Base-by-base conservation (phyloP, 2,888 invertebrate species). In the Danaus chrysippus region DNA sequence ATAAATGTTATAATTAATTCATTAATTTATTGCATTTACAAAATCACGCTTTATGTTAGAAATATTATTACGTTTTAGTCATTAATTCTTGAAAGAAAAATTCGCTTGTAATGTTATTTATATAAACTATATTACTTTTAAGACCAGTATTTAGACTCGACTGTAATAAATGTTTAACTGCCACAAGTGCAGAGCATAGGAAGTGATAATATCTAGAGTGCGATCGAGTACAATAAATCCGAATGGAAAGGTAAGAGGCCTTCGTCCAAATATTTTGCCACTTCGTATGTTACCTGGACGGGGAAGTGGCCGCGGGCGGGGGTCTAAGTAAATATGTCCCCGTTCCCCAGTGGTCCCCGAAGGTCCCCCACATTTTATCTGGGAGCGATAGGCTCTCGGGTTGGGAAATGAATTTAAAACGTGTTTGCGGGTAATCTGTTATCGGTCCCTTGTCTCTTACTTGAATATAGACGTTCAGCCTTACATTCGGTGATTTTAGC, bases 371-470 rank as follows among this genome's bases (percentile, higher is more conserved):
- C 89, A 88, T 89, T 91, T 90, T 91, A 91, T 91, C 89, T 88
- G 84, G 83, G 84, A 86, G 85, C 87, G 89, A 89, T 90, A 89
- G 89, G 84, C 81, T 84, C 84, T 83, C 83, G 90, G 89, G 89
- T 88, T 87, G 89, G 89, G 88, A 88, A 90, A 89, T 89, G 89
- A 91, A 89, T 91, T 91, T 89, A 90, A 91, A 90, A 89, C 90
- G 89, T 91, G 91, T 91, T 90, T 91, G 91, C 85, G 91, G 91
- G 91, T 91, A 91, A 91, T 91, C 91, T 91, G 89, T 91, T 90
- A 91, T 89, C 91, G 89, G 91, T 88, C 90, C 89, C 91, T 88
- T 89, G 91, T 89, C 88, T 88, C 87, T 81, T 78, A 79, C 81
- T 79, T 77, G 84, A 86, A 90, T 88, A 87, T 87, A 89, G 89